Evolutionary conservation across 2,113 vertebrate genomes (phyloP).

Genomic region (Saimiri boliviensis): DNA sequence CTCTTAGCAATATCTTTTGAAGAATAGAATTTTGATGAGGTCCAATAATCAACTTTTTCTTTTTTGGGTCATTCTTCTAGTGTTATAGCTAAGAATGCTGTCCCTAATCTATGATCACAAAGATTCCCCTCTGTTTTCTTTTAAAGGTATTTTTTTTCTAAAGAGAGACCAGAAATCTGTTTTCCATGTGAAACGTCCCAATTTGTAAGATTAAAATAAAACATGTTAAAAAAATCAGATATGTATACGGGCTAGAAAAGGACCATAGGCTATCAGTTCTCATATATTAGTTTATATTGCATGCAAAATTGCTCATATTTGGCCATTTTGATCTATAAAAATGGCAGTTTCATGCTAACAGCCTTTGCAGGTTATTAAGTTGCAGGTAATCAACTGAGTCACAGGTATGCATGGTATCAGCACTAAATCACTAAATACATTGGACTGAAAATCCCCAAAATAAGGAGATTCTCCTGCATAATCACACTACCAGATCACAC

Average conservation of each 20-base stretch:
- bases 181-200: neutral
- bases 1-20: neutral
- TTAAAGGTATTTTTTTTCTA: neutral
- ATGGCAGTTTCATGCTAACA: neutral
- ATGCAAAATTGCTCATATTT: neutral
- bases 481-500: neutral
- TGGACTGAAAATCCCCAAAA: neutral
- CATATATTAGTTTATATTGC: neutral
- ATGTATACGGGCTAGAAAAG: neutral
- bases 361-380: neutral
- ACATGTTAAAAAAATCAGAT: neutral
- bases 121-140: neutral
- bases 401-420: neutral
- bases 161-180: neutral
- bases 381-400: neutral
- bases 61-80: neutral
- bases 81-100: neutral
- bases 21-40: conserved; percentile 38
- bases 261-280: neutral
- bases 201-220: conserved; percentile 39
- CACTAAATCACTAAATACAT: neutral
- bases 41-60: neutral
- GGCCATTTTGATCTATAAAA: neutral
- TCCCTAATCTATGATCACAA: neutral
- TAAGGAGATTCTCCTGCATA: neutral